Percentiles rank a stretch among this genome's conserved stretches.
Evolutionary conservation across 2,797 vertebrate genomes (phyloP).

Genomic region (Anabas testudineus): DNA sequence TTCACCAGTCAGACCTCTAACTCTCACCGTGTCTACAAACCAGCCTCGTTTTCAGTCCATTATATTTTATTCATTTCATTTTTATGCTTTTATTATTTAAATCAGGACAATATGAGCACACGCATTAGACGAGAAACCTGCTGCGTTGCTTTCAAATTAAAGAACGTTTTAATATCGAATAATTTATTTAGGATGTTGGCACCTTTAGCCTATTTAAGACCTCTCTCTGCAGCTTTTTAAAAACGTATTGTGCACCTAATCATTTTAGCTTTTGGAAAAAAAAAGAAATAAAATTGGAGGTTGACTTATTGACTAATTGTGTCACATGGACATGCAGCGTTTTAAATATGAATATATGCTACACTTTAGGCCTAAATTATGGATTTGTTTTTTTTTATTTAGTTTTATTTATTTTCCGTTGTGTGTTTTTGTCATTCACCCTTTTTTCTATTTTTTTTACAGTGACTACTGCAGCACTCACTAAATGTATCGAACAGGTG

Average conservation of each 20-base stretch:
- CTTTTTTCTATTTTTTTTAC: background rate
- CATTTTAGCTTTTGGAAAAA: too few species aligned
- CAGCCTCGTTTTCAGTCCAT: background rate
- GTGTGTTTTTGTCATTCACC: background rate
- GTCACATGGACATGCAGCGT: background rate
- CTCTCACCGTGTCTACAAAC: slow-evolving; percentile 10
- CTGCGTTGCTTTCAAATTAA: background rate
- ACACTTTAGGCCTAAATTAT: slow-evolving; percentile 3
- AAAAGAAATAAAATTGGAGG: too few species aligned
- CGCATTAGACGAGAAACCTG: background rate
- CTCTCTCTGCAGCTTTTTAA: too few species aligned
- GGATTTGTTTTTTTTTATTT: background rate
- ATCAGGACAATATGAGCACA: background rate
- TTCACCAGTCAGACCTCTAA: background rate
- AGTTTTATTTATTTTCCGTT: background rate
- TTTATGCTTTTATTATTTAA: background rate
- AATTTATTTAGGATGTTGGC: background rate
- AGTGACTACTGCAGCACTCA: background rate
- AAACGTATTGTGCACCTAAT: too few species aligned
- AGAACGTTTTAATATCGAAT: background rate
- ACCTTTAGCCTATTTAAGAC: too few species aligned
- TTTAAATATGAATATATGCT: background rate
- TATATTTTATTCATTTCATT: too few species aligned
- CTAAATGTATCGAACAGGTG: slow-evolving; percentile 7
- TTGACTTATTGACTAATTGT: too few species aligned